Base-by-base conservation (phyloP, 1,140 invertebrate species). In the Asobara japonica region DNA sequence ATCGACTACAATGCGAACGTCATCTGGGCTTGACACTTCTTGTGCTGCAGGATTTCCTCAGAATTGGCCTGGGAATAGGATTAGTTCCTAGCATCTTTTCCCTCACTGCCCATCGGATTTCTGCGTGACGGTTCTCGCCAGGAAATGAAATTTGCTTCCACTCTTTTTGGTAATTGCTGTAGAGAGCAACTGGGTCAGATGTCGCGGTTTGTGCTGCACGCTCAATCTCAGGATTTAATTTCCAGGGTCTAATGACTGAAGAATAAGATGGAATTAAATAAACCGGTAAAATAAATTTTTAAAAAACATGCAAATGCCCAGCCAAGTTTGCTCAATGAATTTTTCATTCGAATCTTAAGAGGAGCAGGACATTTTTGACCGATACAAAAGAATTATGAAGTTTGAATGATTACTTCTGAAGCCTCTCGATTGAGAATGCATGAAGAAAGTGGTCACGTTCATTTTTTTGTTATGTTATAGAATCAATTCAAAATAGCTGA, bases 141-240 rank as follows among this genome's bases (percentile, higher is more conserved):
- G 93, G 93, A 31, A 94, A 88, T 80, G 91, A 89, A 51, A 92
- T 90, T 77, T 91, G 90, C n/a, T 90, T 89, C 93, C 93, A 95
- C 75, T 91, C 86, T 41, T 89, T 86, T 78, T 92, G 90, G 79
- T 94, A 95, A 72, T 93, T 90, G 62, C 94, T 92, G 80, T 94
- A 95, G 8, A 94, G 82, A 10, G 90, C 86, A 2, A 94, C 93
- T 51, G 93, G 93, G 82, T 94, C 93, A 76, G 86, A 89, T 87
- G 90, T 91, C 64, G 80, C 79, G 31, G 77, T 68, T 10, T 56
- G 67, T 45, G 77, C 67, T 45, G 56, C 48, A 61, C 77, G 78
- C 48, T 82, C 81, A 11, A 62, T 51, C 41, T 86, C 80, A n/a
- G 79, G 45, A 33, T 82, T 79, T 16, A 86, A 72, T 70, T 82